Evolutionary conservation across 92 coral and sea anemone species (phyloP), one percentile per base, ranked within the genome.

Genomic region (Umimayanthus kanabou): DNA sequence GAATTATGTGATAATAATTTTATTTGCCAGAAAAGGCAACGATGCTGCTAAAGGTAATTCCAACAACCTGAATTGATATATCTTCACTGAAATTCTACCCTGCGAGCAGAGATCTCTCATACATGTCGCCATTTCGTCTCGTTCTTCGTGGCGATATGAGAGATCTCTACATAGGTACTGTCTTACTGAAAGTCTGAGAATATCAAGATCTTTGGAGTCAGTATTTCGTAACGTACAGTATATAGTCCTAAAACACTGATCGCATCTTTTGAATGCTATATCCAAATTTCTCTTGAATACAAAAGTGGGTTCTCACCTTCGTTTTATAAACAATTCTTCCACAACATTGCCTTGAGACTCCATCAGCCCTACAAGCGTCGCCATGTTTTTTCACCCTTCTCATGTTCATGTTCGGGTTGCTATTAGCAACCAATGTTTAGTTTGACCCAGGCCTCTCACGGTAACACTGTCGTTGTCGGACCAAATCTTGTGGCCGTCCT

Each of bases 301-400:
- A 58, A 91, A 40, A 78, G 50, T 64, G n/a, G 42, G 58, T 43
- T 70, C 88, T 80, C 88, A 96, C 99, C 99, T 96, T 80, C 89
- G 76, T 39, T 90, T 87, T 89, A 86, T 85, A 82, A 95, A 97
- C 72, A 95, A 88, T 82, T 95, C 89, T 80, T 93, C 94, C 79
- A 95, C 94, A 39, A 97, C 92, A 20, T 93, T 88, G 39, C 92
- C 69, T 85, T 89, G 86, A 7, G 91, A 89, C 43, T 65, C 90
- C 93, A 93, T 92, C 79, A 97, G 75, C 15, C 86, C 50, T 4
- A 93, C 43, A 89, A 94, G 93, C 65, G 99, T 97, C 97, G 99
- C 99, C 99, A 97, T 97, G 82, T 97, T 93, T 94, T 91, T 91
- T 80, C 89, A 69, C 57, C 75, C 90, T 50, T 43, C 45, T 13